Evolutionary conservation across 2,888 invertebrate genomes (phyloP).

Genomic region (Acheta domesticus): DNA sequence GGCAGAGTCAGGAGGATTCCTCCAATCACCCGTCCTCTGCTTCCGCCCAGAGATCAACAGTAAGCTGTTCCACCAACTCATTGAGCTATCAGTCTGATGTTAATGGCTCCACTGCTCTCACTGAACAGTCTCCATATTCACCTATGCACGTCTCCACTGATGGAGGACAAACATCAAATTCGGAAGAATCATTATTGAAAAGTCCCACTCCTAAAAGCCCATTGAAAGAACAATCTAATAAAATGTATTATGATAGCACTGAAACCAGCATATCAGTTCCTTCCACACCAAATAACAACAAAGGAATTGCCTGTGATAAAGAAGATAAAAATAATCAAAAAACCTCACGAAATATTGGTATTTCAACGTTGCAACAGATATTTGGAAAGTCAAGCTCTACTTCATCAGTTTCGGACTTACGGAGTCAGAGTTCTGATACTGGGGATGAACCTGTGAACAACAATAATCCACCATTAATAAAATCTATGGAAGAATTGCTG

Average conservation of each 20-base stretch:
- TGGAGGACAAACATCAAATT: conserved; percentile 34
- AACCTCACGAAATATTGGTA: conserved; percentile 27
- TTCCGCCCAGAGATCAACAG: conserved; percentile 19
- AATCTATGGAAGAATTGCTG: neutral
- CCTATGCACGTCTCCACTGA: conserved; percentile 53
- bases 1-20: neutral
- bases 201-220: conserved; percentile 27
- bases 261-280: conserved; percentile 29
- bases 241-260: conserved; percentile 21
- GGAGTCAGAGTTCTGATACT: conserved; percentile 23
- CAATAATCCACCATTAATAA: neutral
- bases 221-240: conserved; percentile 1
- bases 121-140: conserved; percentile 50
- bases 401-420: conserved; percentile 22
- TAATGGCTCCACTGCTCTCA: conserved; percentile 49
- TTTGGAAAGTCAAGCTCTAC: conserved; percentile 31
- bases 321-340: conserved; percentile 27
- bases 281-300: conserved; percentile 29
- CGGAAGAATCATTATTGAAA: conserved; percentile 32
- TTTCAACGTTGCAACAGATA: conserved; percentile 35
- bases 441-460: neutral
- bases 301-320: conserved; percentile 19
- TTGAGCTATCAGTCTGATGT: conserved; percentile 37
- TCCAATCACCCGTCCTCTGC: neutral
- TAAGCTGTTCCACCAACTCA: conserved; percentile 47